Conservation (phyloP, 2,113 vertebrate species). For the Spea multiplicata region DNA sequence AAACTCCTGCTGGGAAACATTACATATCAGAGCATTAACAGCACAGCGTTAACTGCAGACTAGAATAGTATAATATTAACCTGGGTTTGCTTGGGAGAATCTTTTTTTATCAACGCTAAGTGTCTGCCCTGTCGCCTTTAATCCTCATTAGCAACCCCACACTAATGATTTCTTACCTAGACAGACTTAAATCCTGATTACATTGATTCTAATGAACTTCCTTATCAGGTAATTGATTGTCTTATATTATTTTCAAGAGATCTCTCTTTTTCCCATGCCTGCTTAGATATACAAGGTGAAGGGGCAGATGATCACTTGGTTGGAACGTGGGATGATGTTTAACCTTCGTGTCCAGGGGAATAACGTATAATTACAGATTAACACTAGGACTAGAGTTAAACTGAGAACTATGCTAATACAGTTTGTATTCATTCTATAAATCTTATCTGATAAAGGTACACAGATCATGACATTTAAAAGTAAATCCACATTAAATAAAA, state of each 20-base stretch:
- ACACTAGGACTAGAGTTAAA: background rate
- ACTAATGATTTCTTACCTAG: slow-evolving; percentile 44
- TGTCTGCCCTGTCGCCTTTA: slow-evolving; percentile 23
- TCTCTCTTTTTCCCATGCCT: slow-evolving; percentile 31
- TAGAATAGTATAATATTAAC: slow-evolving; percentile 27
- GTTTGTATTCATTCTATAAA: too few species aligned
- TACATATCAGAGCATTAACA: background rate
- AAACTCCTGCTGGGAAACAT: background rate
- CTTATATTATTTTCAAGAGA: slow-evolving; percentile 37
- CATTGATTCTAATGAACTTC: slow-evolving; percentile 45
- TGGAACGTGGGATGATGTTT: slow-evolving; percentile 28
- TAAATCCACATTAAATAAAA: too few species aligned
- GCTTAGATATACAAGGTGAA: slow-evolving; percentile 18
- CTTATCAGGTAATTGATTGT: slow-evolving; percentile 45
- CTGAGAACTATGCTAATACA: background rate
- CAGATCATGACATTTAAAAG: too few species aligned
- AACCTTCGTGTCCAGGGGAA: slow-evolving; percentile 24
- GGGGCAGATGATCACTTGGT: slow-evolving; percentile 22
- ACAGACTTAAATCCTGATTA: slow-evolving; percentile 38
- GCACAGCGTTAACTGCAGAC: background rate
- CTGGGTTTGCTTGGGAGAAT: slow-evolving; percentile 3
- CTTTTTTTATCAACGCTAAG: slow-evolving; percentile 18
- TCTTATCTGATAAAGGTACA: too few species aligned
- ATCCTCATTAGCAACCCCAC: slow-evolving; percentile 43
- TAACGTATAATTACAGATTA: slow-evolving; percentile 34